Percentiles rank a stretch among this genome's conserved stretches.
phyloP scores from a whole-genome alignment of 2,888 invertebrate genomes.

The Parasteatoda lunata region DNA sequence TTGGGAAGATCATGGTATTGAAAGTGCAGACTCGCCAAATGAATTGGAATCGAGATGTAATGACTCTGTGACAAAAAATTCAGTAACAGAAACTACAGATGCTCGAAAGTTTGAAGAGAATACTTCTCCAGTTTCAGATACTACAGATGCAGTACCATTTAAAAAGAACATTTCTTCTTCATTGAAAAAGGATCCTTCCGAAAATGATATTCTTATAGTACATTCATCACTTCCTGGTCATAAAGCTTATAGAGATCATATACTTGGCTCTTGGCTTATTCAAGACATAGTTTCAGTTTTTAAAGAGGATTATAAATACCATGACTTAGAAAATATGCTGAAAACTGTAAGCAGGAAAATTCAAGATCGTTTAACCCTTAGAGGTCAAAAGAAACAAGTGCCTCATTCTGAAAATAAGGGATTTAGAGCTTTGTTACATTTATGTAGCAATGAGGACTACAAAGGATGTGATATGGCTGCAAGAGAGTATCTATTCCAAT shows the following conservation, averaged over 20 bases:
- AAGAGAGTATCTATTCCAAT: background rate
- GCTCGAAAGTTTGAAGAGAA: background rate
- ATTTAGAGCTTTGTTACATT: background rate
- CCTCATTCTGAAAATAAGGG: slow-evolving; percentile 24
- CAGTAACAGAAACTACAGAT: slow-evolving; percentile 24
- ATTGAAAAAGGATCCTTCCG: background rate
- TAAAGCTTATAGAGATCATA: slow-evolving; percentile 28
- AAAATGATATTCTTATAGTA: slow-evolving; percentile 30
- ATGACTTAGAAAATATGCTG: slow-evolving; percentile 47
- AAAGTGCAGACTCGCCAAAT: background rate
- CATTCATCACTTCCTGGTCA: slow-evolving; percentile 42
- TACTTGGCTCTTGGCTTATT: slow-evolving; percentile 39
- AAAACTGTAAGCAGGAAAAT: slow-evolving; percentile 31
- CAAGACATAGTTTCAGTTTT: slow-evolving; percentile 43
- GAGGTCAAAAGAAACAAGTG: slow-evolving; percentile 23
- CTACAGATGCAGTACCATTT: background rate
- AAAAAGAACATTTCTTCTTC: background rate
- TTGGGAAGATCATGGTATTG: slow-evolving; percentile 1
- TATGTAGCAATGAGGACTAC: background rate
- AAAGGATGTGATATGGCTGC: background rate
- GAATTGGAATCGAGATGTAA: no score
- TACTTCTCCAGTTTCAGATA: no score
- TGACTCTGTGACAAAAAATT: no score
- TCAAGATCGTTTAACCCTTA: slow-evolving; percentile 4
- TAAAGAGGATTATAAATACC: background rate